Evolutionary conservation across 2,797 vertebrate genomes (phyloP), one percentile per base, ranked within the genome.

Genomic region (Pangasius sanitwongsei): DNA sequence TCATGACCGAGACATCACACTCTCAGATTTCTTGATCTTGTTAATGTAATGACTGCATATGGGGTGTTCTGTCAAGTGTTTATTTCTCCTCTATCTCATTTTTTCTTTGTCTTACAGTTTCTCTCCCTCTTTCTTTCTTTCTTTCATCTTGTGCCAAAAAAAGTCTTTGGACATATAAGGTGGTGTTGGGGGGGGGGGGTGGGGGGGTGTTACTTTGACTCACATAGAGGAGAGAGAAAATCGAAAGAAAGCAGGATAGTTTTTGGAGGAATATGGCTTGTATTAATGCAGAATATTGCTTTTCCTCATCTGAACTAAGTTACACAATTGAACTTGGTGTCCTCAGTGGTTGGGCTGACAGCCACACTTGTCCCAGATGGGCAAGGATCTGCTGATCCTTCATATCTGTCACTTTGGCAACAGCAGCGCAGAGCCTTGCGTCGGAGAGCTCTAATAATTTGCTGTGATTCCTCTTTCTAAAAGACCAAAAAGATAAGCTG

Each of bases 271-370:
- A 95, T 96, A 95, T 96, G 96, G 95, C 94, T 96, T 91, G 65
- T 95, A 96, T 96, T 96, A 96, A 96, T 96, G 94, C 94, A 90
- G 95, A 96, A 96, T 96, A 96, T 95, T 95, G 94, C 93, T 96
- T 95, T 94, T 95, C 93, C 94, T 97, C 96, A 97, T 96, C 96
- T 97, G 96, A 96, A 96, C 92, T 93, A 95, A 95, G 97, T 97
- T 96, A 97, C 91, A 92, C 92, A 92, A 89, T 94, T 96, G 95
- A 96, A 96, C 95, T 95, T 92, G 5, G 88, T 96, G 95, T 96
- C 95, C 95, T 96, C 89, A 31, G 91, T 92, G 91, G 93, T 91
- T 89, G 92, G 95, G 95, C 96, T 92, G 88, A 91, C 92, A 87
- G 94, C 94, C 96, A 94, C 92, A 89, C 91, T 94, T 94, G 88